Evolutionary conservation across 2,888 invertebrate genomes (phyloP).

Genomic region (Polymixis flavicincta): DNA sequence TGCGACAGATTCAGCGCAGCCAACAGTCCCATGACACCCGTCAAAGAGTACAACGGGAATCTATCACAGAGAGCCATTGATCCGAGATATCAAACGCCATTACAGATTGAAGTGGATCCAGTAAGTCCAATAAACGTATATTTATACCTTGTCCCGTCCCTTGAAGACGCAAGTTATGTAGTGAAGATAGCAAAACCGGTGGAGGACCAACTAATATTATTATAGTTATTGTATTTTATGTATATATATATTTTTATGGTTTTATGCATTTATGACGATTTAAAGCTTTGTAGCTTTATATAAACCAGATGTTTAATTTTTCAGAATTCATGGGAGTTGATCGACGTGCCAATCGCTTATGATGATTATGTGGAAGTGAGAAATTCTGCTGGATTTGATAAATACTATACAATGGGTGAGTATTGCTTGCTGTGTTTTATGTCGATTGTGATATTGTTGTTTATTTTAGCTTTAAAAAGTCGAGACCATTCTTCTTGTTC

Average conservation of each 20-base stretch:
- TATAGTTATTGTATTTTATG: slow-evolving; percentile 40
- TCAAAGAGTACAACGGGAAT: slow-evolving; percentile 85
- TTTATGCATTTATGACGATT: slow-evolving; percentile 25
- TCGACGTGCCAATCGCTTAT: slow-evolving; percentile 80
- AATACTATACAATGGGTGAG: slow-evolving; percentile 88
- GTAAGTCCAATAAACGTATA: slow-evolving; percentile 87
- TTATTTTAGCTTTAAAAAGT: slow-evolving; percentile 12
- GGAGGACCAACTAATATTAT: slow-evolving; percentile 55
- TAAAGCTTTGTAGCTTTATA: not conserved
- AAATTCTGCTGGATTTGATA: slow-evolving; percentile 92
- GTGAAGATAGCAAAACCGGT: slow-evolving; percentile 53
- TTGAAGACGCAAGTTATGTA: slow-evolving; percentile 60
- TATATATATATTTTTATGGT: slow-evolving; percentile 43
- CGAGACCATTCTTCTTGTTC: not conserved
- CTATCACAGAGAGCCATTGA: slow-evolving; percentile 78
- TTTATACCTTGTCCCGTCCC: slow-evolving; percentile 65
- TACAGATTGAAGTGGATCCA: slow-evolving; percentile 93
- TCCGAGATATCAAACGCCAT: slow-evolving; percentile 87
- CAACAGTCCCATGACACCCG: slow-evolving; percentile 82
- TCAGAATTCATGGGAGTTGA: slow-evolving; percentile 92
- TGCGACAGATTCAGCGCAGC: slow-evolving; percentile 82
- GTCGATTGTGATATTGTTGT: slow-evolving; percentile 5
- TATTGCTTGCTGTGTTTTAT: slow-evolving; percentile 64
- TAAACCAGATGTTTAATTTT: slow-evolving; percentile 66
- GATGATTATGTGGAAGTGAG: slow-evolving; percentile 87